These are phyloP conservation scores for Amphiura filiformis DNA, from an alignment of 35 echinoderm and acorn worm species.

Conservation along the genomic window DNA sequence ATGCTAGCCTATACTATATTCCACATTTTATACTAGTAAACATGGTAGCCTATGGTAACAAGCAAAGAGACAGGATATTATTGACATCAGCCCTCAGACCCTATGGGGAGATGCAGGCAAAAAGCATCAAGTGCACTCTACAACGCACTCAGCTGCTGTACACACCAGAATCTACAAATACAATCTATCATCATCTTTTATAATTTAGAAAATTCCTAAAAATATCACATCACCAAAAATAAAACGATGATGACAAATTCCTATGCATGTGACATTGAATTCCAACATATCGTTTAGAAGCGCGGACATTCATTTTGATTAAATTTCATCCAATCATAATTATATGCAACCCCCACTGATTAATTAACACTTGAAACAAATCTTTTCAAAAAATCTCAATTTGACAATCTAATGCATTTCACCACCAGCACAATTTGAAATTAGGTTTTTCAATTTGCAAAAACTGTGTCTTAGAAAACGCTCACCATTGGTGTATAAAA, in stretches of 20 bases:
- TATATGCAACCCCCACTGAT: too few species aligned
- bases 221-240: too few species aligned
- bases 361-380: too few species aligned
- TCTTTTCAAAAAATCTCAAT: too few species aligned
- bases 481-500: background rate
- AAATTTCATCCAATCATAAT: too few species aligned
- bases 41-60: background rate
- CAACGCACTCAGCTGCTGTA: background rate
- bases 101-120: background rate
- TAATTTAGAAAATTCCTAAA: too few species aligned
- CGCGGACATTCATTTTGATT: too few species aligned
- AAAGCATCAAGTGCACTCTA: slow-evolving; percentile 7
- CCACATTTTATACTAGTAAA: background rate
- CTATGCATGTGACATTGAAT: too few species aligned
- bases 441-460: background rate
- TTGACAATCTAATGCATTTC: background rate
- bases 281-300: too few species aligned
- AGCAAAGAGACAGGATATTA: background rate
- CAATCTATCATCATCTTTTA: background rate
- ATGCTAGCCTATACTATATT: too few species aligned
- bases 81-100: background rate
- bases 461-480: background rate
- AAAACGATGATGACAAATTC: too few species aligned
- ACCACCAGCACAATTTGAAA: background rate
- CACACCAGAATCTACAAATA: background rate